Percentiles rank a stretch among this genome's conserved stretches.
phyloP scores from a whole-genome alignment of 1,140 invertebrate species.

The Triops longicaudatus region DNA sequence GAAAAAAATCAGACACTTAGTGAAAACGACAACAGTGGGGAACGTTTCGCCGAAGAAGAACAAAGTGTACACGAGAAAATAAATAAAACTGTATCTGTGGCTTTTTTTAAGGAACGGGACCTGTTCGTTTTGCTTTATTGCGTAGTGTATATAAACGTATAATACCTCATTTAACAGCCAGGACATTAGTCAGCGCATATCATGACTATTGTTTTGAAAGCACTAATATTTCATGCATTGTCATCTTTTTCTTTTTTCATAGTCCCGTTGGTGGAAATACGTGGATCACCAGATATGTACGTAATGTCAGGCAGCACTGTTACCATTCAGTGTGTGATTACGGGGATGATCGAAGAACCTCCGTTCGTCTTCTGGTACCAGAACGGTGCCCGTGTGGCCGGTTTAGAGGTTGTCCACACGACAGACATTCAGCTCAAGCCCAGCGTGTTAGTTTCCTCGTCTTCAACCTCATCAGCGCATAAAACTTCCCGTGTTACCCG shows the following conservation, averaged over 20 bases:
- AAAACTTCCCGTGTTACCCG: conserved; percentile 25
- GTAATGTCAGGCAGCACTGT: conserved; percentile 29
- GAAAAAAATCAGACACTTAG: no score
- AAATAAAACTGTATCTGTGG: no score
- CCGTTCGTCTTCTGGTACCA: conserved; percentile 29
- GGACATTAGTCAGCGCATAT: no score
- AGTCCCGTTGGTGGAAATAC: conserved; percentile 28
- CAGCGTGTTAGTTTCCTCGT: background rate
- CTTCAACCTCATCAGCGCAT: conserved; percentile 14
- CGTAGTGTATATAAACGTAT: no score
- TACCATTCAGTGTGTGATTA: conserved; percentile 27
- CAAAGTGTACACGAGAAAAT: no score
- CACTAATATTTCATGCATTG: background rate
- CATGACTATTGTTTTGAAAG: no score
- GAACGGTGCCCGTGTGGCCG: conserved; percentile 23
- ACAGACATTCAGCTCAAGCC: conserved; percentile 2
- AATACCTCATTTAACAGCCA: no score
- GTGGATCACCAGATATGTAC: conserved; percentile 29
- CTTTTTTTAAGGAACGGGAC: no score
- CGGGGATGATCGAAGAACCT: conserved; percentile 25
- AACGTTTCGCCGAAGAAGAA: no score
- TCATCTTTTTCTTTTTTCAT: no score
- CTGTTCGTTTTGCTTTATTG: no score
- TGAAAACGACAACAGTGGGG: no score
- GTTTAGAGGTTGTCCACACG: conserved; percentile 20